Evolutionary conservation across 2,113 vertebrate genomes (phyloP), one percentile per base, ranked within the genome.

Genomic region (Nothobranchius furzeri): DNA sequence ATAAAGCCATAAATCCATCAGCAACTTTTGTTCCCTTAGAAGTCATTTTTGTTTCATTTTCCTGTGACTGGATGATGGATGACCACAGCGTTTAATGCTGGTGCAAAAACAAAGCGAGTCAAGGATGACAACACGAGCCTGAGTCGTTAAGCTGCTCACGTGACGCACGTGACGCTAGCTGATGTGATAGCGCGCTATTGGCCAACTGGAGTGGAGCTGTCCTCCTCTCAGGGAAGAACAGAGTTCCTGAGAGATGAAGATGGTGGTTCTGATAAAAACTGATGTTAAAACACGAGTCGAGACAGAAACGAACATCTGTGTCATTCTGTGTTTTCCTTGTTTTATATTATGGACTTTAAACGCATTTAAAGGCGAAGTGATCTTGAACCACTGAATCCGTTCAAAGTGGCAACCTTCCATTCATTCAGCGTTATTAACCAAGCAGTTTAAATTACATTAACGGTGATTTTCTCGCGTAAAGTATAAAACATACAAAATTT

Each of bases 111-210:
- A 48, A 60, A 53, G 63, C 64, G 71, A 61, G 15, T 68, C 65
- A 62, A 59, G 51, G 73, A 47, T 61, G 50, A 24, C 35, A 43
- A 59, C 59, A 77, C 47, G 68, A 79, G 65, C 60, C 53, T 47
- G 24, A 51, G 48, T 53, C 49, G 61, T 56, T 83, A 76, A 84
- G 57, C 76, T 50, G 70, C 49, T 85, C 81, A 88, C 81, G 85
- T 90, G 87, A 83, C 47, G 12, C 25, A 68, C 37, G 66, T 82
- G 83, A 87, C 74, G 84, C 68, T 6, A 11, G 46, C 45, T 53
- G 73, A 64, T 12, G 77, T 75, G 53, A 59, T 60, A 6, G 24
- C n/a, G 53, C 63, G 46, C 70, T 20, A 78, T 77, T 80, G 79
- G 79, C 35, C 67, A 9, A 30, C 30, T 10, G 14, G 17, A 52